Evolutionary conservation across 1,140 invertebrate genomes (phyloP), one percentile per base, ranked within the genome.

Genomic region (Trichonephila clavipes): DNA sequence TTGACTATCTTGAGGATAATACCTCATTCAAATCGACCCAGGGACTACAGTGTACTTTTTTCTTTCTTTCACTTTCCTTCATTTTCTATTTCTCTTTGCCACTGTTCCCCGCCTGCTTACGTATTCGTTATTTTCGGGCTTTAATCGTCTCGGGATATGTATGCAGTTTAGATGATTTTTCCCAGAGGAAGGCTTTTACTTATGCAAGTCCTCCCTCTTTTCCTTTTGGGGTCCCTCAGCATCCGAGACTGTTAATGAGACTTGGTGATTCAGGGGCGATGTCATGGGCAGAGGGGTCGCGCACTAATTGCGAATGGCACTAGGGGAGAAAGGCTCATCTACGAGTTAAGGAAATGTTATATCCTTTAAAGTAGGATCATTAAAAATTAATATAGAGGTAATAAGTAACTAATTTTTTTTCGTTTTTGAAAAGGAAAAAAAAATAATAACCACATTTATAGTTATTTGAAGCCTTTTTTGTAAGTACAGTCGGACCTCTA

Each of bases 61-160:
- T 51, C 51, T 51, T 51, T 51, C 51, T 7, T 51, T 51, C 51
- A 51, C 51, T 51, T 51, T 51, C 51, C 51, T 44, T 2, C 28
- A 28, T 44, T 18, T 24, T 51, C 51, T 51, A 10, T 12, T 51
- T 7, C 51, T 34, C 72, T 19, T 81, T 34, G 16, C 21, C 28
- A 24, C 28, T 34, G 28, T 19, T 72, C 18, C 16, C 83, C 61
- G 21, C 28, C 90, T 92, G 81, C 90, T 92, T 92, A 85, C 81
- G 90, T 92, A 92, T 92, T 83, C 90, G n/a, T 85, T 34, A 28
- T 62, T 28, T 66, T 58, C 21, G 40, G 51, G n/a, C 90, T 66
- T 92, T 92, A 92, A 92, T 92, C 77, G 90, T 92, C 90, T 81
- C 59, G 90, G 90, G 90, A 92, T 92, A 85, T 92, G 90, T 92